Base-by-base conservation (phyloP, 2,113 vertebrate genomes). In the Osmerus eperlanus region DNA sequence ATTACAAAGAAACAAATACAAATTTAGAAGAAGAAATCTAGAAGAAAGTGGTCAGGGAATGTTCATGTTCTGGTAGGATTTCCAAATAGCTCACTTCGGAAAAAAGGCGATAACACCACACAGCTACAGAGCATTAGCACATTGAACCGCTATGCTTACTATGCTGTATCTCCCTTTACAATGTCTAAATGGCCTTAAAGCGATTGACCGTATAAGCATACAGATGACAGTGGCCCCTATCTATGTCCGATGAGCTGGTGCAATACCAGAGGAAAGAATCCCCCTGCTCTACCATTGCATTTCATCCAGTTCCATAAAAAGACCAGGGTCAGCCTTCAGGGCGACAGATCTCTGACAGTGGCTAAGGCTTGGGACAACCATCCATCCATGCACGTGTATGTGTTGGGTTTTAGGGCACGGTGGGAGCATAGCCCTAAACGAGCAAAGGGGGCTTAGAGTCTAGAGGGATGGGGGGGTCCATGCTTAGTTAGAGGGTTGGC, bases 311-410 rank as follows among this genome's bases (percentile, higher is more conserved):
- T 75, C 69, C 75, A 78, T 70, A 76, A 71, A 78, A 83, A 75
- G 13, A 63, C 70, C 47, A 80, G 80, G 13, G 52, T 84, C 66
- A 73, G 77, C 73, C 83, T 86, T 87, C 81, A 79, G 79, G 80
- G 78, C 87, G 87, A 89, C 18, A 47, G n/a, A 65, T 36, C 36
- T 19, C 64, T 3, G 64, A 51, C 88, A 88, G 88, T 86, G 86
- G 82, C 81, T 85, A 87, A 86, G 86, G 88, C 86, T 81, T 79
- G 78, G 83, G 81, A 75, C 83, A 60, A 58, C 53, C 68, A 47
- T 47, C 41, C 41, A 47, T 41, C 4, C 36, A 41, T 47, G 9
- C 41, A 9, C 6, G 41, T 2, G 9, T 47, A 47, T 7, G 7
- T 9, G 41, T 47, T 47, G 41, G 41, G 41, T 47, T 36, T 36